These are phyloP conservation scores for Martes martes DNA, from an alignment of 2,113 vertebrate species.

Conservation along the genomic window DNA sequence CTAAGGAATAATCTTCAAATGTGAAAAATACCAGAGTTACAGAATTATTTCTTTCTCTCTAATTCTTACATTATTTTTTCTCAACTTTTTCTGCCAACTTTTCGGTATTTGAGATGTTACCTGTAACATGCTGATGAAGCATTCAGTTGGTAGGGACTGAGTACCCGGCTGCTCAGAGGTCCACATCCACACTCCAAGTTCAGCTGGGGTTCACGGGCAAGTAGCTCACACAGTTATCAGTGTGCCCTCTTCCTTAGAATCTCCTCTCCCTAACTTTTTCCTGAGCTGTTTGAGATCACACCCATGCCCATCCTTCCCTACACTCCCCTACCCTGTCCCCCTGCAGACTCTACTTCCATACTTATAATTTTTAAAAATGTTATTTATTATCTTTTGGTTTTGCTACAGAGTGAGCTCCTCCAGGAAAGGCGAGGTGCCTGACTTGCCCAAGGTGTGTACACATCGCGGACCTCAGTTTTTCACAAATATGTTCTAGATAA, in stretches of 20 bases:
- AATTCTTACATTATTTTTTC: not conserved
- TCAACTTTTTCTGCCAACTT: not conserved
- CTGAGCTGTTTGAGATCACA: not conserved
- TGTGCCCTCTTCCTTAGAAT: not conserved
- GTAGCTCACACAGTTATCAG: accelerated
- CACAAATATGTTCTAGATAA: not conserved
- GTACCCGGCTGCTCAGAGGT: not conserved
- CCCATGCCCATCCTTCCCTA: accelerated
- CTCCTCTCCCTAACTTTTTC: not conserved
- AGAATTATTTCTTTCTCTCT: not conserved
- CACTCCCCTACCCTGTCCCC: accelerated
- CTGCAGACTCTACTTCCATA: not conserved
- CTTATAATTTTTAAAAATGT: not conserved
- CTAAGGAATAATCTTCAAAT: not conserved
- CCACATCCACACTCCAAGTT: not conserved
- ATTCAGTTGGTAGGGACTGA: too few species aligned
- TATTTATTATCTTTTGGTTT: not conserved
- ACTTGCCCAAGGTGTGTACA: not conserved
- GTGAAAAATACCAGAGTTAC: not conserved
- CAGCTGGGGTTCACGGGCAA: accelerated
- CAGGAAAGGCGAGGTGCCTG: accelerated
- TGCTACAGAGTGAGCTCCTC: not conserved
- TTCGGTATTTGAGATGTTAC: not conserved
- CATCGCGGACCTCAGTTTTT: not conserved
- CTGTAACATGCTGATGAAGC: not conserved